These are phyloP conservation scores for Piaya cayana DNA, from an alignment of 2,113 vertebrate genomes.

Conservation along the genomic window DNA sequence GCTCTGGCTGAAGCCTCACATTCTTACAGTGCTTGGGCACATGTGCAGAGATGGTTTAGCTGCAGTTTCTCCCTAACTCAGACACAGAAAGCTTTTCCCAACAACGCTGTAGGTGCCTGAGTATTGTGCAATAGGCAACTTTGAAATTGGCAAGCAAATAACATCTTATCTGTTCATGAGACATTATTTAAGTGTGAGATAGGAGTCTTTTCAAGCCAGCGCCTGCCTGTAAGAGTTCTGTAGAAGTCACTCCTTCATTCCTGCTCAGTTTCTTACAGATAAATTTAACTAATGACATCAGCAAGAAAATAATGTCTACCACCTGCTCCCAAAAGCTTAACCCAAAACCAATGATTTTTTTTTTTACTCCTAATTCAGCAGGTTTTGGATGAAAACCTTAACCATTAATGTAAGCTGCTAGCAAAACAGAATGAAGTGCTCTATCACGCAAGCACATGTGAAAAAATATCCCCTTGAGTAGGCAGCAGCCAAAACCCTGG, in stretches of 20 bases:
- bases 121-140: background rate
- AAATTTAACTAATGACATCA: background rate
- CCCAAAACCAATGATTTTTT: background rate
- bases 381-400: background rate
- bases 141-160: background rate
- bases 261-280: background rate
- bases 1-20: background rate
- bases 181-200: background rate
- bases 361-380: background rate
- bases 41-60: rapidly evolving
- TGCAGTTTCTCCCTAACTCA: background rate
- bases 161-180: background rate
- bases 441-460: background rate
- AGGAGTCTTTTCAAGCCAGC: conserved; percentile 15
- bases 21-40: background rate
- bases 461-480: background rate
- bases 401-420: background rate
- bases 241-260: conserved; percentile 21
- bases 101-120: background rate
- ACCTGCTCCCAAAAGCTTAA: background rate
- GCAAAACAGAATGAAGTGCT: background rate
- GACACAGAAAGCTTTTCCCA: background rate
- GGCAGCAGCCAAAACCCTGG: background rate
- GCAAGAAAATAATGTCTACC: background rate
- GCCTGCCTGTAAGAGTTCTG: background rate